Percentiles rank a stretch among this genome's conserved stretches.
Evolutionary conservation across 2,888 invertebrate genomes (phyloP).

Genomic region (Ctenicera cuprea): DNA sequence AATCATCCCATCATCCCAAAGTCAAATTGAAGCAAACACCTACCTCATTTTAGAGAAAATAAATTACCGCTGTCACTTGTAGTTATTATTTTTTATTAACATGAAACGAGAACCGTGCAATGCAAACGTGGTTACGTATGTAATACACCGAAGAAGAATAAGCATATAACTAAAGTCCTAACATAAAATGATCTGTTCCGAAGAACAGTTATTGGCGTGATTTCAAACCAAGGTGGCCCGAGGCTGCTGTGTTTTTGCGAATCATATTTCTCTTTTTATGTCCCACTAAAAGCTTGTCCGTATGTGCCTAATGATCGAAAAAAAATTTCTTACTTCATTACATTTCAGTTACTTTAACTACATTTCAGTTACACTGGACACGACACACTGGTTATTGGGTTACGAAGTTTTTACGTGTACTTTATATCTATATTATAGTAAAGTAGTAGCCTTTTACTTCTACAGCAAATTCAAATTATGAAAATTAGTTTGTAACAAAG

Average conservation of each 20-base stretch:
- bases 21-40: too few relatives aligned
- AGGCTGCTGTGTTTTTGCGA: slow-evolving; percentile 28
- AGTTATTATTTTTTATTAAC: too few relatives aligned
- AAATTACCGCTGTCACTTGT: too few relatives aligned
- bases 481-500: too few relatives aligned
- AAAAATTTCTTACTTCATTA: slow-evolving; percentile 12
- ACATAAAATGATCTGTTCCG: slow-evolving; percentile 22
- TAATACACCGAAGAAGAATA: slow-evolving; percentile 13
- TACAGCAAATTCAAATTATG: too few relatives aligned
- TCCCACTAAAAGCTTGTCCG: slow-evolving; percentile 23
- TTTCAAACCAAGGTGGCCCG: slow-evolving; percentile 38
- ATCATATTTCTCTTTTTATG: slow-evolving; percentile 27
- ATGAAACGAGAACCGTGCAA: too few relatives aligned
- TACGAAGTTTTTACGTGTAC: too few relatives aligned
- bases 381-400: slow-evolving; percentile 14
- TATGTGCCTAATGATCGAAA: slow-evolving; percentile 26
- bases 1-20: too few relatives aligned
- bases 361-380: slow-evolving; percentile 17
- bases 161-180: slow-evolving; percentile 12
- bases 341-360: slow-evolving; percentile 24
- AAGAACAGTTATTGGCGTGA: slow-evolving; percentile 51
- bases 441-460: too few relatives aligned
- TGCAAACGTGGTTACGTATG: too few relatives aligned
- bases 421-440: too few relatives aligned
- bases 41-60: too few relatives aligned